phyloP scores from a whole-genome alignment of 2,888 invertebrate genomes.

The Thelaira solivaga region DNA sequence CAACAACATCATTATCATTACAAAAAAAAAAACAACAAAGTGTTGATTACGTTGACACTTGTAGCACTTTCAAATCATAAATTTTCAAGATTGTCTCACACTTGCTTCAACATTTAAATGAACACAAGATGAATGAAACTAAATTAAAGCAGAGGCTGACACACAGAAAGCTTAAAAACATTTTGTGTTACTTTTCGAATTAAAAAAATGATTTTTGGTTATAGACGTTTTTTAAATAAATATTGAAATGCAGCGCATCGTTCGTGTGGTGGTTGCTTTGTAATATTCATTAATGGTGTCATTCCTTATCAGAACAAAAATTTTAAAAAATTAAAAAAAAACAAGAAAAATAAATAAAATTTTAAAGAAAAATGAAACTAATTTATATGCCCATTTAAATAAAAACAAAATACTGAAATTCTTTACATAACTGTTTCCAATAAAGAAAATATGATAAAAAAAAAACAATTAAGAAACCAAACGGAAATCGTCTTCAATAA shows the following conservation, averaged over 20 bases:
- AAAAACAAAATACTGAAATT: slow-evolving; percentile 43
- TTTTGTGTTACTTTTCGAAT: neutral
- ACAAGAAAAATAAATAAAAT: neutral
- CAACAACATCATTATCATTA: slow-evolving; percentile 32
- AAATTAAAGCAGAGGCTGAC: slow-evolving; percentile 34
- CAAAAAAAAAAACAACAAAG: too few relatives aligned
- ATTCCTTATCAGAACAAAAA: slow-evolving; percentile 51
- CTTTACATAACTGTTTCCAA: slow-evolving; percentile 37
- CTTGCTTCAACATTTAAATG: slow-evolving; percentile 34
- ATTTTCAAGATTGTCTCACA: slow-evolving; percentile 61
- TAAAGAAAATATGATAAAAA: slow-evolving; percentile 26
- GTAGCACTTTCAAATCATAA: slow-evolving; percentile 64
- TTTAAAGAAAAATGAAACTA: slow-evolving; percentile 16
- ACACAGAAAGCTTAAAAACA: slow-evolving; percentile 14
- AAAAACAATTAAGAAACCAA: neutral
- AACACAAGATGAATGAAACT: slow-evolving; percentile 26
- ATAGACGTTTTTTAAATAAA: too few relatives aligned
- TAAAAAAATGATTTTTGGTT: slow-evolving; percentile 37
- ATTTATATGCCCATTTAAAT: slow-evolving; percentile 56
- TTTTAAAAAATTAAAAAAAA: neutral
- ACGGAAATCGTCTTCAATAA: slow-evolving; percentile 57
- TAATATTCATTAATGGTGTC: slow-evolving; percentile 51
- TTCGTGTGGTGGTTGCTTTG: neutral
- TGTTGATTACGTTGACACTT: slow-evolving; percentile 64
- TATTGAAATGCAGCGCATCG: slow-evolving; percentile 42